These are phyloP conservation scores for Coenonympha glycerion DNA, from an alignment of 2,888 invertebrate genomes.

Conservation along the genomic window DNA sequence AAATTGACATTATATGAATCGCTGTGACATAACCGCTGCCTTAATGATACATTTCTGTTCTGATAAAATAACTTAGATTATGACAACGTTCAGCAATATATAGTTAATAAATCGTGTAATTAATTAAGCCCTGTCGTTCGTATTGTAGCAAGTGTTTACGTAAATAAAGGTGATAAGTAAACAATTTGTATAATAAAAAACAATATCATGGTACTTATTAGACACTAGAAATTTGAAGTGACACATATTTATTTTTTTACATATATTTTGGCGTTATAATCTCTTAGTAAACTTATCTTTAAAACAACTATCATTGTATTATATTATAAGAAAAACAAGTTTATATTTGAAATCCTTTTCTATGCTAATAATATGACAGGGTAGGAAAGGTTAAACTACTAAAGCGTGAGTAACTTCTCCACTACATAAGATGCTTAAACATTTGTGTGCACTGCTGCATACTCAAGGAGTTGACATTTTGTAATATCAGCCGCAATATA, in stretches of 20 bases:
- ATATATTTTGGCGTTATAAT: slow-evolving; percentile 12
- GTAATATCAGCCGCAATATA: slow-evolving; percentile 7
- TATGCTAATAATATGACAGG: background rate
- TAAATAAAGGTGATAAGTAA: slow-evolving; percentile 19
- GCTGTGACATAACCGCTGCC: slow-evolving; percentile 24
- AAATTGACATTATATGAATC: too few relatives aligned
- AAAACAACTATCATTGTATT: background rate
- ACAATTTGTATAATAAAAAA: slow-evolving; percentile 2
- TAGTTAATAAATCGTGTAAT: background rate
- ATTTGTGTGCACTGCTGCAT: background rate
- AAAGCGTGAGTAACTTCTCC: background rate
- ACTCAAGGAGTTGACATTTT: background rate
- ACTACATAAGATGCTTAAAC: background rate
- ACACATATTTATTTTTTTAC: slow-evolving; percentile 9
- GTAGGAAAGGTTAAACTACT: background rate
- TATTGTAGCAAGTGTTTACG: slow-evolving; percentile 7
- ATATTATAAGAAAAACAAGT: background rate
- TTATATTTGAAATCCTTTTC: background rate
- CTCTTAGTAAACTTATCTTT: background rate
- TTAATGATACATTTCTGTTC: slow-evolving; percentile 24
- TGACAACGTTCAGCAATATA: slow-evolving; percentile 15
- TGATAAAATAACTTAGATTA: background rate
- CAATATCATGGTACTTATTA: background rate
- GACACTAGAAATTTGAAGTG: background rate
- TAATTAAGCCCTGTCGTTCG: slow-evolving; percentile 7